Evolutionary conservation across 2,797 vertebrate genomes (phyloP), one percentile per base, ranked within the genome.

Genomic region (Xenentodon cancila): DNA sequence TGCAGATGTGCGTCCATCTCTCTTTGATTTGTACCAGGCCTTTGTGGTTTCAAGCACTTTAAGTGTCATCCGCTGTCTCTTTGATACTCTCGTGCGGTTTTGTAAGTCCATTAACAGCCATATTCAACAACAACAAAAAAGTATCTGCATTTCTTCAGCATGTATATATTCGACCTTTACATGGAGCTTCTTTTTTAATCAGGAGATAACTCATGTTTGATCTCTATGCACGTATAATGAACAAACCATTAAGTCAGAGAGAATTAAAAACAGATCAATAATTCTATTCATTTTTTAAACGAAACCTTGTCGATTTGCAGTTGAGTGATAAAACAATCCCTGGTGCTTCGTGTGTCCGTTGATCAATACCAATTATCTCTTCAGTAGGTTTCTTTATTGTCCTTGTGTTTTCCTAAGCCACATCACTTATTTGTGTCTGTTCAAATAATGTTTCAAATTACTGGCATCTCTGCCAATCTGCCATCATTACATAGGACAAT

Each of bases 1-100:
- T 50, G 48, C 27, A 30, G 50, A 79, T 77, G 71, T 70, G 83
- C 65, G 64, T 71, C 53, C 54, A 37, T 40, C 34, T 47, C 43
- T 53, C 62, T 82, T 87, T 82, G 77, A 82, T 80, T 86, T 65
- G 53, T 50, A 58, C 34, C 65, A 37, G 59, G 47, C 64, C 68
- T 84, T 62, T 80, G 75, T 70, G 60, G 64, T 63, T 80, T 84
- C 18, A 40, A 72, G 80, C 61, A 71, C 63, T 79, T 76, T 57
- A 72, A 80, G 75, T 71, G 67, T 81, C 72, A 68, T 80, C 75
- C 48, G 75, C 62, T 25, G 63, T 62, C 55, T 85, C 77, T 79
- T 79, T 86, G 71, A 83, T 73, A 71, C 30, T 46, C 53, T 62
- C 44, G 18, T 44, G 32, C 16, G 51, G 19, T 55, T 73, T 62